These are phyloP conservation scores for Diadema setosum DNA, from an alignment of 35 echinoderm and acorn worm genomes.

Conservation along the genomic window DNA sequence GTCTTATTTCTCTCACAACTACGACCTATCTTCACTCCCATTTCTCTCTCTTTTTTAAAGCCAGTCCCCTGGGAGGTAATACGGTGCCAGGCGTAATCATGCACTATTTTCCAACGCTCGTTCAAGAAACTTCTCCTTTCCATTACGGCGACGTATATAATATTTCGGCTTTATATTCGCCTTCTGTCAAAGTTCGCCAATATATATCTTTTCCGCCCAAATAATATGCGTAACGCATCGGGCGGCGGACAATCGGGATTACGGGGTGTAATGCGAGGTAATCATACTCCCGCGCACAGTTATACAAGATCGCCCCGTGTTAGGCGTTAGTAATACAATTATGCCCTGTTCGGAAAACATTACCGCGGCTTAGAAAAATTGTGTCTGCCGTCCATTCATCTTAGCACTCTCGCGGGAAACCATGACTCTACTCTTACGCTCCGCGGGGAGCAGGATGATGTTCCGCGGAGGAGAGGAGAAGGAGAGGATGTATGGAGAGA, in stretches of 20 bases:
- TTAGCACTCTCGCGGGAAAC: background rate
- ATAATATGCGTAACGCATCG: background rate
- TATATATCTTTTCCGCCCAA: background rate
- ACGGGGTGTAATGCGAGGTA: background rate
- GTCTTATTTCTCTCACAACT: background rate
- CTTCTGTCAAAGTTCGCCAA: background rate
- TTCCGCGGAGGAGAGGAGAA: background rate
- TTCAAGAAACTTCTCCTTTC: background rate
- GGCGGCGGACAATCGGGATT: background rate
- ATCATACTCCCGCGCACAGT: background rate
- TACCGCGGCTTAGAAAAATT: background rate
- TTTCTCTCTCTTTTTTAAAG: background rate
- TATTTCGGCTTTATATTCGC: background rate
- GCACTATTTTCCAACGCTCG: background rate
- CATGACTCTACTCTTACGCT: background rate
- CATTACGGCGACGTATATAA: background rate
- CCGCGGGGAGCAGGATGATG: background rate
- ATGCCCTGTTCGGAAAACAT: conserved; percentile 4
- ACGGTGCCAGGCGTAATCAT: background rate
- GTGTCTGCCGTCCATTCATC: background rate
- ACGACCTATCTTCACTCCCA: background rate
- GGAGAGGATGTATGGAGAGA: too few species aligned
- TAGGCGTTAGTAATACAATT: conserved; percentile 11
- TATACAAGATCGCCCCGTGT: background rate
- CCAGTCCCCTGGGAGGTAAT: background rate